These are phyloP conservation scores for Megaleporinus macrocephalus DNA, from an alignment of 2,113 vertebrate genomes.

Conservation along the genomic window DNA sequence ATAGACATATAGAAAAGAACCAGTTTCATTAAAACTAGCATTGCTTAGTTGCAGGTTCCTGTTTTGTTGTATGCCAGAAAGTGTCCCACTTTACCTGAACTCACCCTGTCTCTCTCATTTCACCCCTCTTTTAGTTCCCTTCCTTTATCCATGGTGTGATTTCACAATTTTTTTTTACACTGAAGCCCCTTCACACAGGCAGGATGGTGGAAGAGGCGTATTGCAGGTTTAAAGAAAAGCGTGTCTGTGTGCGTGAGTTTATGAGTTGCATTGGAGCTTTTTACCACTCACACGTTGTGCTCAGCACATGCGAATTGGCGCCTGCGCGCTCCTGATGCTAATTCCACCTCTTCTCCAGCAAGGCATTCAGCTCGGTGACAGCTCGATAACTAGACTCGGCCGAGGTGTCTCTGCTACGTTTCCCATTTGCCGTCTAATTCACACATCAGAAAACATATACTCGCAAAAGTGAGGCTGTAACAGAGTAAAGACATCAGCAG, in stretches of 20 bases:
- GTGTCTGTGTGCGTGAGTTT: conserved; percentile 26
- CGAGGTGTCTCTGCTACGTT: conserved; percentile 74
- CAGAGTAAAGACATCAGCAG: conserved; percentile 74
- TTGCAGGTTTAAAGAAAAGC: conserved; percentile 65
- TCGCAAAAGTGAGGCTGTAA: conserved; percentile 70
- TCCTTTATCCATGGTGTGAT: conserved; percentile 22
- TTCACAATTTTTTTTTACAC: conserved; percentile 36
- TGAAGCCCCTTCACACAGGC: conserved; percentile 47
- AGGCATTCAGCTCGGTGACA: conserved; percentile 69
- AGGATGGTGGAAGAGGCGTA: conserved; percentile 57
- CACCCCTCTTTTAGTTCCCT: neutral
- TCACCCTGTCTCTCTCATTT: conserved; percentile 2
- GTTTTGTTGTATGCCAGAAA: too few relatives aligned
- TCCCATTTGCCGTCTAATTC: conserved; percentile 77
- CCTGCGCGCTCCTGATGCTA: conserved; percentile 68
- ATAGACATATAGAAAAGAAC: too few relatives aligned
- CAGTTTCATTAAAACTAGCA: too few relatives aligned
- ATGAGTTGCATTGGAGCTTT: conserved; percentile 42
- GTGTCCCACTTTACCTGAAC: conserved; percentile 6
- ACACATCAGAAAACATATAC: conserved; percentile 73
- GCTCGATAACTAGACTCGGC: conserved; percentile 72
- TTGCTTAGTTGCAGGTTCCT: too few relatives aligned
- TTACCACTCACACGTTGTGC: conserved; percentile 45
- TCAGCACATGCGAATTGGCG: conserved; percentile 62
- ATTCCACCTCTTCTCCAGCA: conserved; percentile 69